These are phyloP conservation scores for Microdon myrmicae DNA, from an alignment of 2,888 invertebrate species.

Conservation along the genomic window DNA sequence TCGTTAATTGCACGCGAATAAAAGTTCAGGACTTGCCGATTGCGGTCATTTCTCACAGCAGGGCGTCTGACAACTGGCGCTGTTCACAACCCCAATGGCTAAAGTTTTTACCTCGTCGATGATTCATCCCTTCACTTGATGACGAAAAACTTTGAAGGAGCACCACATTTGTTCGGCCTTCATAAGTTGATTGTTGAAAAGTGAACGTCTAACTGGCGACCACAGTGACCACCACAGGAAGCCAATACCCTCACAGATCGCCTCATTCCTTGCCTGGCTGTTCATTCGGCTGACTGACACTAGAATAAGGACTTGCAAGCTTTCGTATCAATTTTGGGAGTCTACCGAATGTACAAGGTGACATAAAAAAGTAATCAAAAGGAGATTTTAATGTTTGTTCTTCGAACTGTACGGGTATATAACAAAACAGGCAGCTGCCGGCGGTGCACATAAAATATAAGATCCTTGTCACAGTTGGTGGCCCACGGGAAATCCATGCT, in stretches of 20 bases:
- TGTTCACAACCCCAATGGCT: conserved; percentile 18
- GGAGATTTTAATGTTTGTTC: conserved; percentile 39
- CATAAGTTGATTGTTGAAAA: not conserved
- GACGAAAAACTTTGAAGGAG: conserved; percentile 12
- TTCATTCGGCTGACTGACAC: conserved; percentile 3
- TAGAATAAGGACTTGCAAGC: conserved; percentile 44
- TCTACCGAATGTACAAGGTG: conserved; percentile 18
- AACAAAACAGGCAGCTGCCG: conserved; percentile 11
- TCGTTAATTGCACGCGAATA: no score
- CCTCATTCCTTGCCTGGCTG: conserved; percentile 25
- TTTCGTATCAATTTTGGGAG: conserved; percentile 19
- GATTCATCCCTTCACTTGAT: conserved; percentile 36
- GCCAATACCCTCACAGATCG: conserved; percentile 7
- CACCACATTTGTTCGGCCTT: conserved; percentile 5
- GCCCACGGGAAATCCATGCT: conserved; percentile 35
- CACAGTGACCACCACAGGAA: not conserved
- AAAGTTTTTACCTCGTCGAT: conserved; percentile 27
- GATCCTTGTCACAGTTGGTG: conserved; percentile 44
- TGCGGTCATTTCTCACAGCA: not conserved
- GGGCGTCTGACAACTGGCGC: not conserved
- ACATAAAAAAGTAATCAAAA: conserved; percentile 49
- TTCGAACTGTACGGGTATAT: conserved; percentile 20
- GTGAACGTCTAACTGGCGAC: not conserved
- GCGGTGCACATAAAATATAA: conserved; percentile 17
- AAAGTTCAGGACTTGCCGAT: conserved; percentile 6